A percentile compares a stretch with the other conserved stretches of the same genome.
Conservation (phyloP, 2,888 invertebrate genomes). For the Spodoptera littoralis region DNA sequence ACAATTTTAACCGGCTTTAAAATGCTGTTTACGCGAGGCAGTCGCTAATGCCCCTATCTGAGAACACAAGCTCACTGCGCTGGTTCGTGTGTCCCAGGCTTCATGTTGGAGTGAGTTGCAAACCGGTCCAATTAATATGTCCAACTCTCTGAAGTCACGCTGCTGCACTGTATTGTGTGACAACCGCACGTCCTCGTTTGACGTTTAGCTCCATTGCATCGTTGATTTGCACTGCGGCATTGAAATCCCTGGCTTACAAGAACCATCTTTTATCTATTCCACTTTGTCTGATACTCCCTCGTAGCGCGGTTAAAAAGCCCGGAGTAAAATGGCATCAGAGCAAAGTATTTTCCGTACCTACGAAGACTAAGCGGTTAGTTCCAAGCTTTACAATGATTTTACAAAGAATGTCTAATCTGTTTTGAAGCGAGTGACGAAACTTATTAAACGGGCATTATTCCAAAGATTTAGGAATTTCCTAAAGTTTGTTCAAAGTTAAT, state of each 20-base stretch:
- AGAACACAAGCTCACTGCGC: background rate
- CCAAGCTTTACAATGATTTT: conserved; percentile 36
- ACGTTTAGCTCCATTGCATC: conserved; percentile 37
- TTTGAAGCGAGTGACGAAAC: conserved; percentile 52
- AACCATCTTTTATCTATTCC: conserved; percentile 31
- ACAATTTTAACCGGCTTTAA: conserved; percentile 13
- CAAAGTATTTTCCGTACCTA: conserved; percentile 16
- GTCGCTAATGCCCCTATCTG: conserved; percentile 27
- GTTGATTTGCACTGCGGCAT: conserved; percentile 17
- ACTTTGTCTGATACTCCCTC: conserved; percentile 17
- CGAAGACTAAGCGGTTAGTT: conserved; percentile 17
- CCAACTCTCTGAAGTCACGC: conserved; percentile 30
- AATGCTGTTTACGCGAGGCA: conserved; percentile 29
- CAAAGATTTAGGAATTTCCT: conserved; percentile 51
- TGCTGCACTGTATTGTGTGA: conserved; percentile 26
- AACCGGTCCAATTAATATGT: conserved; percentile 42
- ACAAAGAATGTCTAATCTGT: conserved; percentile 58
- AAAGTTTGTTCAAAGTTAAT: conserved; percentile 56
- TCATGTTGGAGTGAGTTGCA: conserved; percentile 24
- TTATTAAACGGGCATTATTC: conserved; percentile 54
- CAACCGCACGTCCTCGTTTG: conserved; percentile 26
- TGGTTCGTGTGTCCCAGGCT: conserved; percentile 12
- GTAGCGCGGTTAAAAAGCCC: conserved; percentile 17
- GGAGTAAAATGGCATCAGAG: background rate
- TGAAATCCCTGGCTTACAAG: conserved; percentile 11